phyloP scores from a whole-genome alignment of 1,140 invertebrate species.

The Coptotermes formosanus region DNA sequence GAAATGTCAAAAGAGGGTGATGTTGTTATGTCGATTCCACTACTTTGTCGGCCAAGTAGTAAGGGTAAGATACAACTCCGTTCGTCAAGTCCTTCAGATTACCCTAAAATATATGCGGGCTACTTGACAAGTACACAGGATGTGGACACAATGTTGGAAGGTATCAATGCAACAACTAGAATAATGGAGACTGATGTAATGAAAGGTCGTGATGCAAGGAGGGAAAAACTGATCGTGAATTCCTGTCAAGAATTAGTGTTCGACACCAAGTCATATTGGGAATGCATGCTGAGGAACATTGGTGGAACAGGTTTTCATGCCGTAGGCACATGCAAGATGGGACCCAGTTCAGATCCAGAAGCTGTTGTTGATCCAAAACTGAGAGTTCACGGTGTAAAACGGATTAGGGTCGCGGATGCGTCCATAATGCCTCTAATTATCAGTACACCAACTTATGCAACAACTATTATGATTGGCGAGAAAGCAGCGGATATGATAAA shows the following conservation, averaged over 20 bases:
- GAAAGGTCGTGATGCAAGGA: background rate
- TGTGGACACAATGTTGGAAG: conserved; percentile 62
- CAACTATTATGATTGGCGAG: background rate
- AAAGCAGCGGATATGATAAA: background rate
- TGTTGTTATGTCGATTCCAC: conserved; percentile 62
- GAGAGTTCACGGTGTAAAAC: background rate
- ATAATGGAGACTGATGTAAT: background rate
- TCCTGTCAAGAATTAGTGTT: background rate
- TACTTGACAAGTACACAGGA: conserved; percentile 71
- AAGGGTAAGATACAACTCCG: conserved; percentile 64
- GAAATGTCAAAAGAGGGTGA: conserved; percentile 66
- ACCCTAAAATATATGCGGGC: conserved; percentile 79
- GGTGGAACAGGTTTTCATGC: background rate
- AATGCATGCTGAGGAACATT: background rate
- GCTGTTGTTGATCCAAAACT: background rate
- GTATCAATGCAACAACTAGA: conserved; percentile 33
- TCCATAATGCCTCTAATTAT: background rate
- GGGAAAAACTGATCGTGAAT: background rate
- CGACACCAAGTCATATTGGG: background rate
- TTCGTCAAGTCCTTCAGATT: conserved; percentile 62
- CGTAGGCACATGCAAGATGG: background rate
- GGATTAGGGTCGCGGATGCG: background rate
- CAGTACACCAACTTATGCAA: background rate
- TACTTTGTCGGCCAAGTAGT: conserved; percentile 69
- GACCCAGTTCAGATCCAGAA: background rate